phyloP scores from a whole-genome alignment of 2,113 vertebrate species.

The Sinocyclocheilus grahami region DNA sequence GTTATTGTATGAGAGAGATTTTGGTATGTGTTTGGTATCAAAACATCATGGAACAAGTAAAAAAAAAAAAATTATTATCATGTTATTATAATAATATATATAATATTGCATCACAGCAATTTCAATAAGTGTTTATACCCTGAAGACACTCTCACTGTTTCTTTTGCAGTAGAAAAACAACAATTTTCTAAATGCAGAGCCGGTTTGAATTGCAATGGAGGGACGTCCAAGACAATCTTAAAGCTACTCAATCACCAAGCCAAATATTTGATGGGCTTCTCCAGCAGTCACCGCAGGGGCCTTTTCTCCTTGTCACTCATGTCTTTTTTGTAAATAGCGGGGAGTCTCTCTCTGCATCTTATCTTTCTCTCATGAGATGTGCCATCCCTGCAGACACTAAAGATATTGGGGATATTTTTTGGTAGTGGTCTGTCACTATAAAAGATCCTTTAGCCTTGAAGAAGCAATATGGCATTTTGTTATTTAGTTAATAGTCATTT shows the following conservation, averaged over 20 bases:
- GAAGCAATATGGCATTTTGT: not conserved
- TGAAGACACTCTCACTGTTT: not conserved
- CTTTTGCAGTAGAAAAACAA: conserved; percentile 5
- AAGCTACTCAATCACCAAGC: conserved; percentile 21
- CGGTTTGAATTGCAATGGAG: conserved; percentile 6
- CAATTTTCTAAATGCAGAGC: not conserved
- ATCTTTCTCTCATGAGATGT: conserved; percentile 4
- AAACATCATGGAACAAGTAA: no score
- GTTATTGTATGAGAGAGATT: not conserved
- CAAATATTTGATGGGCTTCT: conserved; percentile 26
- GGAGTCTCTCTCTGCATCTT: not conserved
- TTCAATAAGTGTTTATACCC: not conserved
- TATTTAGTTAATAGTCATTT: not conserved
- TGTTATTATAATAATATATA: no score
- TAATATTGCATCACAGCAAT: not conserved
- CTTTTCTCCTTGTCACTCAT: conserved; percentile 5
- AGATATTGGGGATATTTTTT: not conserved
- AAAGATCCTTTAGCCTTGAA: conserved; percentile 4
- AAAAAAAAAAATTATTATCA: no score
- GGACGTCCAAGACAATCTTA: conserved; percentile 5
- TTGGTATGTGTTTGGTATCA: not conserved
- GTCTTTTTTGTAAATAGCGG: not conserved
- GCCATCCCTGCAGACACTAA: not conserved
- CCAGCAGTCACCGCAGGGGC: not conserved
- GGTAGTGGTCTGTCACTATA: not conserved